Conservation (phyloP, 2,888 invertebrate genomes). For the Pseudococcus viburni region DNA sequence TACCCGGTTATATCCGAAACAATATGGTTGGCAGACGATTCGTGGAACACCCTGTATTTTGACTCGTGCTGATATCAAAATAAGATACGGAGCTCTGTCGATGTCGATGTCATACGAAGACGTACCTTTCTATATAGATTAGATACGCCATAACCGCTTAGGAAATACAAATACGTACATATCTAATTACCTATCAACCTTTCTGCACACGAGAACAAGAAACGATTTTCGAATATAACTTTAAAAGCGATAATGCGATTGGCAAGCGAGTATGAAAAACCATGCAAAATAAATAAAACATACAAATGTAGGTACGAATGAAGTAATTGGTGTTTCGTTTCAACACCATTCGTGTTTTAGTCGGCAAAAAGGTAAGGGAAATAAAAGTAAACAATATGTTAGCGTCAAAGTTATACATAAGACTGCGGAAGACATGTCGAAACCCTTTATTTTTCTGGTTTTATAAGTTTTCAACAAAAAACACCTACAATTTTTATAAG, state of each 20-base stretch:
- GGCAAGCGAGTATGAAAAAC: not conserved
- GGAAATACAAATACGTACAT: not conserved
- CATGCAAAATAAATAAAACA: not conserved
- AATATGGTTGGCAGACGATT: too few relatives aligned
- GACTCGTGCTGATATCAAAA: not conserved
- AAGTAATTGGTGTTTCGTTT: conserved; percentile 16
- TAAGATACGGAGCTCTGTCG: not conserved
- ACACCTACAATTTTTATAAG: not conserved
- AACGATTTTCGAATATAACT: not conserved
- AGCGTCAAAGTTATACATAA: conserved; percentile 1
- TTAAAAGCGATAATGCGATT: not conserved
- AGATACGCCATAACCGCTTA: too few relatives aligned
- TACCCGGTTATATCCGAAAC: too few relatives aligned
- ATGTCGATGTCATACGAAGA: not conserved
- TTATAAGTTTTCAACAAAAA: not conserved
- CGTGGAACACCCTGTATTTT: too few relatives aligned
- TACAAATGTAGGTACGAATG: not conserved
- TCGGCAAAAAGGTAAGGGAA: not conserved
- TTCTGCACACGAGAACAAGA: not conserved
- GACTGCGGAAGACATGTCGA: not conserved
- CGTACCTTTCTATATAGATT: not conserved
- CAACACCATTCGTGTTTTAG: not conserved
- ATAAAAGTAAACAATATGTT: conserved; percentile 16
- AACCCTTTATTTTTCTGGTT: not conserved
- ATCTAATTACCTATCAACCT: not conserved